A percentile compares a stretch with the other conserved stretches of the same genome.
These are phyloP conservation scores for Eueremaeus valkanovi DNA, from an alignment of 2,888 invertebrate genomes.

Conservation along the genomic window DNA sequence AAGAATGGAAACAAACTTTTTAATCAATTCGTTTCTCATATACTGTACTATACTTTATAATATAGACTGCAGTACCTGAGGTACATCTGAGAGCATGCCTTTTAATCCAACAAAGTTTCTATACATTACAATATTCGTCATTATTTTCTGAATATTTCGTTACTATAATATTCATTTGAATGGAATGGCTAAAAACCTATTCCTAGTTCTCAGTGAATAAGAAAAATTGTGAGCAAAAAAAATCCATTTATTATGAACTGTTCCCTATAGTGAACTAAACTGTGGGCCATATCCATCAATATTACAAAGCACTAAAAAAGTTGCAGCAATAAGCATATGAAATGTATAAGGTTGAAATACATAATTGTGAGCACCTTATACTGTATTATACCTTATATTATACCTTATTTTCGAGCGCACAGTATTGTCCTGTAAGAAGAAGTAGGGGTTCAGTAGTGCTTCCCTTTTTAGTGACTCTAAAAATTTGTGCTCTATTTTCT, in stretches of 20 bases:
- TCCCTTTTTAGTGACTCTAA: neutral
- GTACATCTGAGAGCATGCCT: no score
- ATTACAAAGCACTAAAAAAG: neutral
- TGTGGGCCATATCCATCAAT: conserved; percentile 30
- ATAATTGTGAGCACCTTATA: conserved; percentile 10
- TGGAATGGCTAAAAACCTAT: no score
- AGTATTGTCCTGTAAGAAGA: neutral
- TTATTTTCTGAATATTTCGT: no score
- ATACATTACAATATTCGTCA: no score
- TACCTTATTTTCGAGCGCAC: conserved; percentile 8
- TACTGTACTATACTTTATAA: no score
- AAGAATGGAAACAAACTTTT: neutral
- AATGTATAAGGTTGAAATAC: no score
- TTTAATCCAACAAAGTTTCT: no score
- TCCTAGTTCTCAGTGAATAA: neutral
- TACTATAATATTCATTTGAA: no score
- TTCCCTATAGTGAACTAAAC: conserved; percentile 29
- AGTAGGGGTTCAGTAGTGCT: conserved; percentile 3
- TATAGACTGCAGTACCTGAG: no score
- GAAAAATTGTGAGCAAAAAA: neutral
- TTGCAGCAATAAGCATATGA: conserved; percentile 26
- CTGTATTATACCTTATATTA: no score
- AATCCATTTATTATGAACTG: neutral
- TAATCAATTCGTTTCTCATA: neutral
- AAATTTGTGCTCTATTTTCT: conserved; percentile 6